These are phyloP conservation scores for Sylvia borin DNA, from an alignment of 2,797 vertebrate genomes.

Conservation along the genomic window DNA sequence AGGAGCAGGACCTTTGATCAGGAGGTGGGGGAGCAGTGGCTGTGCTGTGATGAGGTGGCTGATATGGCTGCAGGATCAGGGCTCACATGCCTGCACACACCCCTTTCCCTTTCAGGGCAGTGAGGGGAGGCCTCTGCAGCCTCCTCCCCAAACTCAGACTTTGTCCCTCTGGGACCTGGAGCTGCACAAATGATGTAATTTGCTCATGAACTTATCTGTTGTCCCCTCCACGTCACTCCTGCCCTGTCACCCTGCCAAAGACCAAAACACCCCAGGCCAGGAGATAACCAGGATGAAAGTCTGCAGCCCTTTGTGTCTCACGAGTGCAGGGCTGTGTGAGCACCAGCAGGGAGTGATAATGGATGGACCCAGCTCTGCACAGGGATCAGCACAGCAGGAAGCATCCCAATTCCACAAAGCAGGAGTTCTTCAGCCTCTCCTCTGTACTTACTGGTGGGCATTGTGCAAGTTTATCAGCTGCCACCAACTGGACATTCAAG, in stretches of 20 bases:
- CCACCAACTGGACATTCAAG: conserved; percentile 96
- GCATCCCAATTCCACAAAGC: background rate
- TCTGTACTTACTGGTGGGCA: conserved; percentile 91
- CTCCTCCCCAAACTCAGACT: background rate
- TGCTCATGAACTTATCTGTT: background rate
- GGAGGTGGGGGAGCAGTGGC: background rate
- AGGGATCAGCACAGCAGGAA: background rate
- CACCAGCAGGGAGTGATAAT: background rate
- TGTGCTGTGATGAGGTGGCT: background rate
- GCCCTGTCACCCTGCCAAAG: background rate
- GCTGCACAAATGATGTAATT: background rate
- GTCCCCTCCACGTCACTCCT: background rate
- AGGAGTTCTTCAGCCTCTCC: background rate
- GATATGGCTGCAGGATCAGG: background rate
- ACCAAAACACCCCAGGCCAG: background rate
- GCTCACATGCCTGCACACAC: background rate
- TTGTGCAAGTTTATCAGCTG: conserved; percentile 95
- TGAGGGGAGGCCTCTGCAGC: background rate
- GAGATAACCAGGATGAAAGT: background rate
- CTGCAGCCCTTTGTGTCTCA: background rate
- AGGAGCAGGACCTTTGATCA: background rate
- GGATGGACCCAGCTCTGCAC: background rate
- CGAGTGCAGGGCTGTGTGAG: background rate
- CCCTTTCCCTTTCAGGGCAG: rapidly evolving
- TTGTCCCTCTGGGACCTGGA: background rate